Base-by-base conservation (phyloP, 2,113 vertebrate genomes). In the Rhineura floridana region DNA sequence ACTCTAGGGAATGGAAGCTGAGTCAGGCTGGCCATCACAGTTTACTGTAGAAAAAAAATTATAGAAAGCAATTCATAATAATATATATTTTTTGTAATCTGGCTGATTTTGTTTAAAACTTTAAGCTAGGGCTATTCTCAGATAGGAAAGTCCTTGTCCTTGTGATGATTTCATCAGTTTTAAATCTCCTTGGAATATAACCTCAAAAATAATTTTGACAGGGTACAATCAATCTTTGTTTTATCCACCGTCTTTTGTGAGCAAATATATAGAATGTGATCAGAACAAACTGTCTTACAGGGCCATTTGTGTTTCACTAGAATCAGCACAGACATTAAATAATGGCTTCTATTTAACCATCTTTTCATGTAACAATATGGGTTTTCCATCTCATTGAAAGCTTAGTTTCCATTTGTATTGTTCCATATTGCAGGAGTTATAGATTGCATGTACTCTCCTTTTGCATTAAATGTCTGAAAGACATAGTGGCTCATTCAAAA, bases 101-200 rank as follows among this genome's bases (percentile, higher is more conserved):
- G 78, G 12, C 39, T 67, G 19, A 11, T 87, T 84, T 76, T 46
- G 4, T 67, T 81, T 85, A 86, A 88, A 81, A 76, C 69, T 85
- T 65, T 81, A 89, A 83, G 55, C 46, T 17, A 48, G 84, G 62
- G 39, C 9, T 33, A 21, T 87, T 90, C 81, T 86, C 70, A 92
- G 85, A 89, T 88, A 21, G 81, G 62, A 91, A 78, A 9, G 67
- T 3, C 69, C 33, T 25, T 23, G 23, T 65, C 36, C 42, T 3
- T 69, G 23, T 78, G 42, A 79, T 90, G 21, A 84, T 79, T 12
- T 46, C 55, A 79, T 65, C 84, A 88, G 78, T 36, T 21, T n/a
- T 79, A 85, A 50, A 76, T 77, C 88, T 81, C 23, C 33, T 65
- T 23, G 25, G 75, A 80, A 84, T 84, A 42, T 13, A 25, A 44